These are phyloP conservation scores for Cyphomyrus plagiostoma DNA, from an alignment of 2,113 vertebrate genomes.

Conservation along the genomic window DNA sequence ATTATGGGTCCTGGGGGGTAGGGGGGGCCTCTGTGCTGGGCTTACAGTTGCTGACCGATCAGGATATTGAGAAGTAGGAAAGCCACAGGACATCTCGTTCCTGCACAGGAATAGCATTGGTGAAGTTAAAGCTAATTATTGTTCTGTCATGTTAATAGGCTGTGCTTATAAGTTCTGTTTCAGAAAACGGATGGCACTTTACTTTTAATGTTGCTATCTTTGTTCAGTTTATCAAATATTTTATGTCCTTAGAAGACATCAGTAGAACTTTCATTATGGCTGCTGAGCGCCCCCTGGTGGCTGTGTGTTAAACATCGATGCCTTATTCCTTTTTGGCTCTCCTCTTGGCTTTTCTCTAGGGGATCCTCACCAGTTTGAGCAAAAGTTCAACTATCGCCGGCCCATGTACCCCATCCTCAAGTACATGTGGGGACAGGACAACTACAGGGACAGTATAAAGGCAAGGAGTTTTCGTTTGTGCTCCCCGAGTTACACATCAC, in stretches of 20 bases:
- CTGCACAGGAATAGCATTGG: neutral
- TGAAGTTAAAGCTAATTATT: neutral
- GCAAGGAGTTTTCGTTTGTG: slow-evolving; percentile 44
- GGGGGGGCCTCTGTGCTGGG: neutral
- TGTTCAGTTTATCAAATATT: neutral
- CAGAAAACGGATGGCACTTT: neutral
- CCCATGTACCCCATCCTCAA: slow-evolving; percentile 97
- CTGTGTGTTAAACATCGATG: neutral
- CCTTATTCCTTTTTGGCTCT: neutral
- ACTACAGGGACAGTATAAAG: slow-evolving; percentile 88
- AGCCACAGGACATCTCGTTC: neutral
- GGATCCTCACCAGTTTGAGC: slow-evolving; percentile 97
- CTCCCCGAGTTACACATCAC: neutral
- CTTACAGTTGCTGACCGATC: neutral
- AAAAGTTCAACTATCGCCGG: slow-evolving; percentile 97
- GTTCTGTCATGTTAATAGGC: neutral
- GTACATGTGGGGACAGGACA: slow-evolving; percentile 90
- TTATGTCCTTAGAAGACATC: neutral
- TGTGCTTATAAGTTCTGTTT: neutral
- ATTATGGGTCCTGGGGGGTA: no score
- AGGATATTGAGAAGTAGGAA: neutral
- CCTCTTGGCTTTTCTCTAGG: slow-evolving; percentile 53
- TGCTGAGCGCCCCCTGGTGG: neutral
- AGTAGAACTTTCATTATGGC: neutral
- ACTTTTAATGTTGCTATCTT: neutral